These are phyloP conservation scores for Patella depressa DNA, from an alignment of 2,888 invertebrate species.

Conservation along the genomic window DNA sequence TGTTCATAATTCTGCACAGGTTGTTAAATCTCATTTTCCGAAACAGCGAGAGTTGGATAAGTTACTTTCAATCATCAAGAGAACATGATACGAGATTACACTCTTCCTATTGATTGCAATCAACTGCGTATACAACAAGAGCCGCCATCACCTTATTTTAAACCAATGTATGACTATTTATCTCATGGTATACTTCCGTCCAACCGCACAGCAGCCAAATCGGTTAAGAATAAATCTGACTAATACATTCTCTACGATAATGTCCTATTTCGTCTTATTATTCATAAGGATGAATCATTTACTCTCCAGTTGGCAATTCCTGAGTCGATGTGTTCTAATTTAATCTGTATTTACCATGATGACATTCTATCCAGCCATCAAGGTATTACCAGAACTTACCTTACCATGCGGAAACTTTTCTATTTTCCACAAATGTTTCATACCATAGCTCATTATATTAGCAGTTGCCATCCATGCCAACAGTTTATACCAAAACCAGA, in stretches of 20 bases:
- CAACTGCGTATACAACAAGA: neutral
- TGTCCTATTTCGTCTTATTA: neutral
- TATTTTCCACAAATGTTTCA: neutral
- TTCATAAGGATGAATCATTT: neutral
- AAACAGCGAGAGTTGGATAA: neutral
- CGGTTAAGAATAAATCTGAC: neutral
- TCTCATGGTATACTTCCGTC: neutral
- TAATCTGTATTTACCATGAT: neutral
- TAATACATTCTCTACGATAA: neutral
- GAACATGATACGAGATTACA: neutral
- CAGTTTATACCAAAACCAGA: slow-evolving; percentile 1
- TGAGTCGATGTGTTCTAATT: neutral
- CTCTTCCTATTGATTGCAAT: neutral
- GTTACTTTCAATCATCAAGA: neutral
- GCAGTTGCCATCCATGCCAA: neutral
- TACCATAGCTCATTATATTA: neutral
- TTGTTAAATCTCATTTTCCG: neutral
- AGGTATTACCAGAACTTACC: slow-evolving; percentile 1
- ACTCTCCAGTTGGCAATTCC: neutral
- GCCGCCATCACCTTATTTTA: neutral
- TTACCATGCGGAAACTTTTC: neutral
- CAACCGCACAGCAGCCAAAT: neutral
- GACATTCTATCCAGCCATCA: neutral
- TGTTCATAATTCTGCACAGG: neutral
- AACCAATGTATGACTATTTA: slow-evolving; percentile 3